A percentile compares a stretch with the other conserved stretches of the same genome.
These are phyloP conservation scores for Tretioscincus oriximinensis DNA, from an alignment of 2,113 vertebrate species.

Conservation along the genomic window DNA sequence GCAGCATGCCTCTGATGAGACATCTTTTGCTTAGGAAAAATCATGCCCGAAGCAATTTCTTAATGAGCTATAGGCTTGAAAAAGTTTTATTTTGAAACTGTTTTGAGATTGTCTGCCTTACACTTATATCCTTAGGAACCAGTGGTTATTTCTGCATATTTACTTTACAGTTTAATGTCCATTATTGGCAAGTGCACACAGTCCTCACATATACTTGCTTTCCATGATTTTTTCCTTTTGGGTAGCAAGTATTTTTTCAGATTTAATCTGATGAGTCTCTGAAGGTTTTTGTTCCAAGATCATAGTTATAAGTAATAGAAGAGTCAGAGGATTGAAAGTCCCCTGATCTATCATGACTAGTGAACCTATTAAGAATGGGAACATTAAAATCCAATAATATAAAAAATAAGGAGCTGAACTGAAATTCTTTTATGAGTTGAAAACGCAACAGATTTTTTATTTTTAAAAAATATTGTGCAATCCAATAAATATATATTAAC, in stretches of 20 bases:
- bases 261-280: not conserved
- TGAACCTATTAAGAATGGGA: no score
- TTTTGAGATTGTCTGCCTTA: not conserved
- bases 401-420: no score
- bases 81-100: no score
- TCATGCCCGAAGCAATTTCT: not conserved
- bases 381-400: no score
- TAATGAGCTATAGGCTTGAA: no score
- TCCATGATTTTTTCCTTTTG: not conserved
- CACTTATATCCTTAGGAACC: not conserved
- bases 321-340: no score
- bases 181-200: not conserved
- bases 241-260: not conserved
- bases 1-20: not conserved
- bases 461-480: no score
- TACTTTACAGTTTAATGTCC: not conserved
- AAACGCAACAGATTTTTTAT: no score
- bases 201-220: not conserved
- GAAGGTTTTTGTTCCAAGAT: not conserved
- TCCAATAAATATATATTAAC: no score
- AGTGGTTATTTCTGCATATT: not conserved
- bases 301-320: no score
- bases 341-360: no score
- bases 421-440: no score
- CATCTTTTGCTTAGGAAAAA: not conserved